Evolutionary conservation across 1,140 invertebrate genomes (phyloP).

Genomic region (Dreissena rostriformis): DNA sequence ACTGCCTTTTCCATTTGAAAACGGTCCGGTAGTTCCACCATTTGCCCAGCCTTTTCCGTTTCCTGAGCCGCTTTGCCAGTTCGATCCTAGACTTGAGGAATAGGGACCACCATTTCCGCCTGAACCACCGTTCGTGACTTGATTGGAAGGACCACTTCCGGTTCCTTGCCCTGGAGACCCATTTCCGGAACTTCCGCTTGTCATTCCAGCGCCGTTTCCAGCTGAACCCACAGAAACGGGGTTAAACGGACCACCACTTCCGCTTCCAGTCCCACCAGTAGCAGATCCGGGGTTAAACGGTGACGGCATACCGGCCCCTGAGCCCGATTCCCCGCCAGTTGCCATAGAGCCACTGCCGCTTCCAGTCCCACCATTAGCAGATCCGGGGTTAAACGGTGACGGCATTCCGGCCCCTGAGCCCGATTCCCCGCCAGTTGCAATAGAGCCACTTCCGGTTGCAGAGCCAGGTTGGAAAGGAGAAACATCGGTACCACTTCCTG

Average conservation of each 20-base stretch:
- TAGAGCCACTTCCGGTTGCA: no score
- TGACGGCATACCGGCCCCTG: no score
- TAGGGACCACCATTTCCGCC: background rate
- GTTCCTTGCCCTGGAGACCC: no score
- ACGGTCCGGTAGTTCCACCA: conserved; percentile 26
- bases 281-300: no score
- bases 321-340: no score
- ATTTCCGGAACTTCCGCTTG: background rate
- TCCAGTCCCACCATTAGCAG: background rate
- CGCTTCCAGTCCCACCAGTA: background rate
- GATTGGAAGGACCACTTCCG: no score
- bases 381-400: no score
- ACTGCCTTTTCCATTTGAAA: conserved; percentile 34
- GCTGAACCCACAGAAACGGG: background rate
- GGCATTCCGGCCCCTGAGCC: no score
- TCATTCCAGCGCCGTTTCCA: background rate
- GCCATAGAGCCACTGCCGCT: no score
- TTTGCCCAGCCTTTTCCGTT: conserved; percentile 25
- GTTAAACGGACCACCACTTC: background rate
- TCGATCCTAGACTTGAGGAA: conserved; percentile 7
- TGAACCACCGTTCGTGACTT: conserved; percentile 18
- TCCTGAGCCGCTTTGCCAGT: conserved; percentile 8
- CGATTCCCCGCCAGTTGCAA: no score
- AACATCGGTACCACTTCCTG: background rate
- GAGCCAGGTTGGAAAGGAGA: no score